Percentiles rank a stretch among this genome's conserved stretches.
phyloP scores from a whole-genome alignment of 2,113 vertebrate genomes.

The Drymodes brunneopygia region DNA sequence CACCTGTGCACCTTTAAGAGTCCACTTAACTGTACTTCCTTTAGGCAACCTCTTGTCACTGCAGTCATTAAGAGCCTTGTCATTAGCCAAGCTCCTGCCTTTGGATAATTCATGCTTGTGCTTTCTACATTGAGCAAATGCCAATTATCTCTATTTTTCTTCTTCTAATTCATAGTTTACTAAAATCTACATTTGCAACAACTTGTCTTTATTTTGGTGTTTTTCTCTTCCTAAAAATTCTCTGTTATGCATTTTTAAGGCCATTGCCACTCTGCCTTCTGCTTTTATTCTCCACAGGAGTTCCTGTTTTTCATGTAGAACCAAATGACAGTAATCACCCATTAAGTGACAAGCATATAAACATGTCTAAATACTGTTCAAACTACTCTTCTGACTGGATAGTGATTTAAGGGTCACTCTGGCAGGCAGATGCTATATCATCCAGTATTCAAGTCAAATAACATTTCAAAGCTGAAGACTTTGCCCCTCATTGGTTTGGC shows the following conservation, averaged over 20 bases:
- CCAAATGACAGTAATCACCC: neutral
- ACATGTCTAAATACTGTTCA: neutral
- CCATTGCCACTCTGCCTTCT: neutral
- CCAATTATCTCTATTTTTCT: neutral
- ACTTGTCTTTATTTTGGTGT: neutral
- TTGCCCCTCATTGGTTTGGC: neutral
- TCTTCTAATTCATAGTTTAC: neutral
- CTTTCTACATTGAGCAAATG: neutral
- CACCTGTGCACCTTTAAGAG: accelerated
- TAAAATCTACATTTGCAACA: neutral
- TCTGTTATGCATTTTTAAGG: neutral
- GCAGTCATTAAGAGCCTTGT: neutral
- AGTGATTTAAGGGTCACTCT: neutral
- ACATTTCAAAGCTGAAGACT: neutral
- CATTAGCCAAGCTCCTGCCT: neutral
- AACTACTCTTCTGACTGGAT: neutral
- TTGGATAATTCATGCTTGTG: neutral
- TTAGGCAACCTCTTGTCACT: neutral
- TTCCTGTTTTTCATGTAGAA: neutral
- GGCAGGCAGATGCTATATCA: neutral
- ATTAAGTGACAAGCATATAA: neutral
- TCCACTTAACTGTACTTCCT: neutral
- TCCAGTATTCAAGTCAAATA: neutral
- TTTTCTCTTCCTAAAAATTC: neutral
- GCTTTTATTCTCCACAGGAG: neutral